Conservation (phyloP, 1,140 invertebrate species). For the Trypoxylus dichotomus region DNA sequence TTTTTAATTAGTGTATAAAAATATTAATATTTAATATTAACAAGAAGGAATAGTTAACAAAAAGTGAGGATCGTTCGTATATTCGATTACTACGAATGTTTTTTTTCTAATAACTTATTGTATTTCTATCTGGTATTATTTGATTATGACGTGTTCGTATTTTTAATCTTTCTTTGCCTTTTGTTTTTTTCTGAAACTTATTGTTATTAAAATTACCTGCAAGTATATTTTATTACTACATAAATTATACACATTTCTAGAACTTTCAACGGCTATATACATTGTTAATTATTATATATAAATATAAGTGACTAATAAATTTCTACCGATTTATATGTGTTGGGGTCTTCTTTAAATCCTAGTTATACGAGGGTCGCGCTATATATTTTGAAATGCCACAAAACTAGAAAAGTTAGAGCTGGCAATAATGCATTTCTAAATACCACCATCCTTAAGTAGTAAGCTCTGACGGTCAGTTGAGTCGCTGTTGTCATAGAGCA, state of each 20-base stretch:
- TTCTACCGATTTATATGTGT: constrained; percentile 29
- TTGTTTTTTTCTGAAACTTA: not conserved
- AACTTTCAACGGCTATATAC: constrained; percentile 9
- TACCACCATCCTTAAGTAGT: no score
- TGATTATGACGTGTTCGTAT: not conserved
- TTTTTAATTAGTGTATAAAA: constrained; percentile 18
- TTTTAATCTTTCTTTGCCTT: not conserved
- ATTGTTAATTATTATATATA: constrained; percentile 29
- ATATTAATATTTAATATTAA: constrained; percentile 9
- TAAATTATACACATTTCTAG: constrained; percentile 27
- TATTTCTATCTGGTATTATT: constrained; percentile 35
- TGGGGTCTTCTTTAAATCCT: not conserved
- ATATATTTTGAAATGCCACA: no score
- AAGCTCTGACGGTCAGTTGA: no score
- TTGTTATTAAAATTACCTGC: constrained; percentile 6
- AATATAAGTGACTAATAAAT: constrained; percentile 28
- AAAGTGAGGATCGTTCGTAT: not conserved
- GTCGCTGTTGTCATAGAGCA: no score
- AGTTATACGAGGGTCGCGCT: no score
- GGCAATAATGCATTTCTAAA: no score
- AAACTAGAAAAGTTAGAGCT: no score
- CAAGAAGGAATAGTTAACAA: not conserved
- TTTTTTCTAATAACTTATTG: not conserved
- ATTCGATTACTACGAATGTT: not conserved
- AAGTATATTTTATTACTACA: constrained; percentile 25